A percentile compares a stretch with the other conserved stretches of the same genome.
phyloP scores from a whole-genome alignment of 2,113 vertebrate genomes.

The Numida meleagris region DNA sequence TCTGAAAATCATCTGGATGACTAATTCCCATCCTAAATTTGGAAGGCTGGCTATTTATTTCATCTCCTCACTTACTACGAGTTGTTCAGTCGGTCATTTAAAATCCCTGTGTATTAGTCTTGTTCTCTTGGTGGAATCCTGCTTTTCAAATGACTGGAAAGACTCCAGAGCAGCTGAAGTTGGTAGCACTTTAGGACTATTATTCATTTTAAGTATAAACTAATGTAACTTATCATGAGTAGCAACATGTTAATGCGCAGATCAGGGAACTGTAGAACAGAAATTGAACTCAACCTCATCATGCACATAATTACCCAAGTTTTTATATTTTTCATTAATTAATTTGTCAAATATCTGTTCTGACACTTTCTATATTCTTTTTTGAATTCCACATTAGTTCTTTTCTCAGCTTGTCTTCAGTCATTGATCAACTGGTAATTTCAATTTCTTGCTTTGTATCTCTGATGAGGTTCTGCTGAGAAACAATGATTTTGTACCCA shows the following conservation, averaged over 20 bases:
- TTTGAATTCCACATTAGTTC: not conserved
- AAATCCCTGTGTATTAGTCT: not conserved
- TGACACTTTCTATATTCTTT: not conserved
- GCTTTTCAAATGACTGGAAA: not conserved
- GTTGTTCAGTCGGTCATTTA: not conserved
- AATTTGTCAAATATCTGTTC: not conserved
- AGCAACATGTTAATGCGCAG: not conserved
- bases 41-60: not conserved
- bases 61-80: rapidly evolving
- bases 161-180: not conserved
- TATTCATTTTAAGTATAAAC: not conserved
- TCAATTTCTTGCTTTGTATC: not conserved
- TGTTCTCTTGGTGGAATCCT: not conserved
- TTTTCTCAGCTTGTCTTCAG: not conserved
- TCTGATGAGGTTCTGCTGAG: not conserved
- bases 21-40: not conserved
- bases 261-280: not conserved
- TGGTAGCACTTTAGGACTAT: rapidly evolving
- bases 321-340: not conserved
- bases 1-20: not conserved
- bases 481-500: not conserved
- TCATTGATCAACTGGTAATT: not conserved
- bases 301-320: not conserved
- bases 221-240: not conserved
- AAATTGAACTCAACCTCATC: not conserved